Evolutionary conservation across 2,797 vertebrate genomes (phyloP), one percentile per base, ranked within the genome.

Genomic region (Philypnodon macrostomus): DNA sequence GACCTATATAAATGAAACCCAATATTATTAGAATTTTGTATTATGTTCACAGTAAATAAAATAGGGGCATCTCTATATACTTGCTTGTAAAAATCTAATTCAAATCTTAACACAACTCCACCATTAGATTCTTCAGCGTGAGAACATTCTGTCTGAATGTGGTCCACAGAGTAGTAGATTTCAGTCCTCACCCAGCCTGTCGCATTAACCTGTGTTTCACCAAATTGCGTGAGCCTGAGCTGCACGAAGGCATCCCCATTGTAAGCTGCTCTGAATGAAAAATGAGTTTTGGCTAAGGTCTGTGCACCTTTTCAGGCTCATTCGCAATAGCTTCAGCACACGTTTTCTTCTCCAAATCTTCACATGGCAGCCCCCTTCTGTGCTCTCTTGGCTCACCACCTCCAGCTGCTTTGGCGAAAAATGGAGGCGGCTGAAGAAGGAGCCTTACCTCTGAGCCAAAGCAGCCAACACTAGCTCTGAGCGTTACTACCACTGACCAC

Each of bases 281-380:
- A 73, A 80, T 62, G 62, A 42, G 53, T 63, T 75, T 67, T 72
- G 62, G 64, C 60, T 47, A 45, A 58, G 58, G 48, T 75, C 65
- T 53, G 57, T 48, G 74, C 54, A 51, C 44, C 57, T 60, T 63
- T 67, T 77, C 41, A 56, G 24, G 66, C 47, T 70, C 33, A 17
- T 64, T 60, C 52, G 53, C 47, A 60, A 57, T 37, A 15, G 21
- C 47, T 42, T 63, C 58, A 57, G 51, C 58, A 27, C 36, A 51
- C 24, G 19, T 77, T 73, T 75, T 55, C 58, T 62, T 75, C 46
- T 47, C 48, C 53, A 23, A 63, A 67, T 36, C 18, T 35, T 69
- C 44, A 34, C 3, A 26, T 53, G 53, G 68, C 61, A 64, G 46
- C 36, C 9, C 9, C 32, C 34, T 39, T 65, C 36, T 29, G 34